phyloP scores from a whole-genome alignment of 2,113 vertebrate species.

The Pterocles orientalis region DNA sequence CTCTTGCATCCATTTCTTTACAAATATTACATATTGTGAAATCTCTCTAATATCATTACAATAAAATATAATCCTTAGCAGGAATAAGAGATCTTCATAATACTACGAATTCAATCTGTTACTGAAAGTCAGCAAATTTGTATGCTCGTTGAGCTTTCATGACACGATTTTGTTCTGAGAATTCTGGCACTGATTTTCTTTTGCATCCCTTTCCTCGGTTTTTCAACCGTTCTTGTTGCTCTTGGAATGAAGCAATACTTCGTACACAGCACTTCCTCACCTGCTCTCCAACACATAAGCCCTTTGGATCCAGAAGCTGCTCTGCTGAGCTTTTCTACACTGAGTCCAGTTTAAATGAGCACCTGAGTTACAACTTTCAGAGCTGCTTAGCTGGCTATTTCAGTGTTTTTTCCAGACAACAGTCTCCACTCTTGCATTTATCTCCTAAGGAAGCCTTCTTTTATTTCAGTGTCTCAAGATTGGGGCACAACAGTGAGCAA shows the following conservation, averaged over 20 bases:
- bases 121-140: background rate
- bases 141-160: background rate
- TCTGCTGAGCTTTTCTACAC: background rate
- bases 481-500: background rate
- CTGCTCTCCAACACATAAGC: background rate
- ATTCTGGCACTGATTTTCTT: background rate
- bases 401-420: background rate
- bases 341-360: background rate
- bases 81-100: background rate
- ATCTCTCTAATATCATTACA: background rate
- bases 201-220: background rate
- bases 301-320: background rate
- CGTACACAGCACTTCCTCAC: background rate
- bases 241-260: background rate
- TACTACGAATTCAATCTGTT: background rate
- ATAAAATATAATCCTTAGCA: background rate
- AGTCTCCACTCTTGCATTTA: background rate
- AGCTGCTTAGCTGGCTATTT: background rate
- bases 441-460: background rate
- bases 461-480: background rate
- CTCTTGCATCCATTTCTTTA: background rate
- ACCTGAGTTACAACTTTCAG: background rate
- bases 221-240: background rate
- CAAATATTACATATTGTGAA: background rate
- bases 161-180: background rate